Conservation (phyloP, 2,888 invertebrate species). For the Ectobius pallidus region DNA sequence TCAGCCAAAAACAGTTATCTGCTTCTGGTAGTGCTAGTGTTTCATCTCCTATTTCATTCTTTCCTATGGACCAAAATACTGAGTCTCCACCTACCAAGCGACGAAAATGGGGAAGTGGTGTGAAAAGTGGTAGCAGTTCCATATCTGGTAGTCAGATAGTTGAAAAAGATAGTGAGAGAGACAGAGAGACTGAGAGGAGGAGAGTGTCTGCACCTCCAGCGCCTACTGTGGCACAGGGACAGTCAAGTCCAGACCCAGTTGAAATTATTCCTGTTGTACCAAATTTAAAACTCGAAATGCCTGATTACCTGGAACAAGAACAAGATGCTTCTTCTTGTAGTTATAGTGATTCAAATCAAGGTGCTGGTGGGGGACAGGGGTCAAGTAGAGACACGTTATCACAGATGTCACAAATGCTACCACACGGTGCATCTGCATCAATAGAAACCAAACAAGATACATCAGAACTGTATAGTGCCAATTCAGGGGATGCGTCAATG, state of each 20-base stretch:
- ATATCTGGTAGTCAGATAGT: constrained; percentile 3
- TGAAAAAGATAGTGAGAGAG: constrained; percentile 26
- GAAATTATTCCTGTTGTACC: constrained; percentile 58
- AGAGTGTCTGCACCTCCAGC: constrained; percentile 42
- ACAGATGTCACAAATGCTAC: constrained; percentile 25
- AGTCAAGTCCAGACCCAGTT: constrained; percentile 52
- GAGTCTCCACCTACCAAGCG: constrained; percentile 38
- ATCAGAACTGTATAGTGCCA: constrained; percentile 36
- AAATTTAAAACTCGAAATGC: constrained; percentile 62
- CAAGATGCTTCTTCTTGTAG: constrained; percentile 35
- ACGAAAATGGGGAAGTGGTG: constrained; percentile 32
- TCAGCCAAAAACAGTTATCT: constrained; percentile 8
- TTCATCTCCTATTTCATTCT: constrained; percentile 35
- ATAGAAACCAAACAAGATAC: constrained; percentile 33
- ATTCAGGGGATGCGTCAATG: constrained; percentile 36
- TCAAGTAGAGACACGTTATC: constrained; percentile 15
- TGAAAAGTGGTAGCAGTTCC: constrained; percentile 42
- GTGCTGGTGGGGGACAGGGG: constrained; percentile 7
- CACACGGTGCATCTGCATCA: constrained; percentile 10
- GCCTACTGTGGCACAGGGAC: constrained; percentile 48
- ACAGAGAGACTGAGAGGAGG: constrained; percentile 38
- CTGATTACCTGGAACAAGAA: constrained; percentile 59
- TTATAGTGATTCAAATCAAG: constrained; percentile 37
- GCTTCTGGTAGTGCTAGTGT: constrained; percentile 1
- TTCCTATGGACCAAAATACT: constrained; percentile 22